Percentiles rank a stretch among this genome's conserved stretches.
phyloP scores from a whole-genome alignment of 2,113 vertebrate species.

The Vidua macroura region DNA sequence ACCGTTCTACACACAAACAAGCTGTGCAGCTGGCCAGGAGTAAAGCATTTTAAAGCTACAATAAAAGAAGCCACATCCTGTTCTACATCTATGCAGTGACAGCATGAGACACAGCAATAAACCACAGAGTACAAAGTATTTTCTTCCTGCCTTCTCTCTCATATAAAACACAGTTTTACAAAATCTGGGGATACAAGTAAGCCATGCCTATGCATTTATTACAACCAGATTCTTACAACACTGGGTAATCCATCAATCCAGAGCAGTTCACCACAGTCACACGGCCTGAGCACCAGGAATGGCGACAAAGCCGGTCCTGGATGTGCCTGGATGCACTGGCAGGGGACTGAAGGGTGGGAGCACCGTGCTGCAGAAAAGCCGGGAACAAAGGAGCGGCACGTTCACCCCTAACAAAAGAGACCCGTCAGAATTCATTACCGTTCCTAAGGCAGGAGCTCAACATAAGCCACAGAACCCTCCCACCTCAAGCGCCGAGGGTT shows the following conservation, averaged over 20 bases:
- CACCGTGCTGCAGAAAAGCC: neutral
- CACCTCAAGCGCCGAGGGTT: neutral
- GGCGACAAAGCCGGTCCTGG: fast-evolving
- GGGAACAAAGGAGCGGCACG: neutral
- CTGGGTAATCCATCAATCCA: fast-evolving
- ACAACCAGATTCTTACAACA: neutral
- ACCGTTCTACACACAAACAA: neutral
- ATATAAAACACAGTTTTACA: fast-evolving
- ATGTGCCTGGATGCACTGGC: fast-evolving
- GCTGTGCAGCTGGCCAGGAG: neutral
- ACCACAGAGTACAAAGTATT: fast-evolving
- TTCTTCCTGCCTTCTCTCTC: neutral
- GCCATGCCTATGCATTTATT: neutral
- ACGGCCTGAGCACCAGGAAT: neutral
- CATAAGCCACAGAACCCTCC: neutral
- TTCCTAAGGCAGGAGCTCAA: neutral
- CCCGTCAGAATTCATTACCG: neutral
- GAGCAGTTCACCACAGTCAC: neutral
- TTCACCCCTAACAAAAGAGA: neutral
- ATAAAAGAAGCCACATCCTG: neutral
- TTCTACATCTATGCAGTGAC: neutral
- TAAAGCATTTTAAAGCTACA: neutral
- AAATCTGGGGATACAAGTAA: neutral
- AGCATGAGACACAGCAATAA: neutral
- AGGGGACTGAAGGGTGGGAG: neutral